Evolutionary conservation across 2,888 invertebrate species (phyloP).

Genomic region (Maniola hyperantus): DNA sequence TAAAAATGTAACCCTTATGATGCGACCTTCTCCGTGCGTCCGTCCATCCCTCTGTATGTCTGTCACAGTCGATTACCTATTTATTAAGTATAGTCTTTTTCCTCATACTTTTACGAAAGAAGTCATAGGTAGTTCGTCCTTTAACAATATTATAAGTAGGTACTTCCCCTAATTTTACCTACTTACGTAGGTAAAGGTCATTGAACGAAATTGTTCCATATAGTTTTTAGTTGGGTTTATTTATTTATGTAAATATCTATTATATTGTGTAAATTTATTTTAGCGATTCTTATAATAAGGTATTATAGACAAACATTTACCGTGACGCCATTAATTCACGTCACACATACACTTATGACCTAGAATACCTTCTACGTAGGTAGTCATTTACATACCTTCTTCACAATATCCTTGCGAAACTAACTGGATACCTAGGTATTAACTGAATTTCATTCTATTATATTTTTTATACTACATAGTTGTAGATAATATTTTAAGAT

Average conservation of each 20-base stretch:
- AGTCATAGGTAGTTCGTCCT: too few species aligned
- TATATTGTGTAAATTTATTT: neutral
- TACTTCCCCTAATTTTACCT: too few species aligned
- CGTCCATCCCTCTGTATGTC: too few species aligned
- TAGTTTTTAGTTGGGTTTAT: neutral
- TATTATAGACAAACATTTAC: neutral
- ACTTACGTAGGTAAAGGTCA: too few species aligned
- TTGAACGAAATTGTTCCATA: neutral
- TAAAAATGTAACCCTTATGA: too few species aligned
- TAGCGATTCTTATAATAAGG: neutral
- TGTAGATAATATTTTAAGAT: too few species aligned
- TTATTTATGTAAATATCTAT: neutral
- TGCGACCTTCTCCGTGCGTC: too few species aligned
- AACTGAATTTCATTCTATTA: neutral
- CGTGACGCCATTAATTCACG: neutral
- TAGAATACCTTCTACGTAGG: conserved; percentile 7
- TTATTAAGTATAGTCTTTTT: too few species aligned
- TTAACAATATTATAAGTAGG: too few species aligned
- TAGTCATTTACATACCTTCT: conserved; percentile 11
- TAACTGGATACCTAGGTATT: neutral
- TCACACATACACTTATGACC: neutral
- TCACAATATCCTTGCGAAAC: neutral
- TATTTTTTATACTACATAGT: neutral
- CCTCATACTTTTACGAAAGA: too few species aligned
- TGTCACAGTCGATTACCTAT: too few species aligned